These are phyloP conservation scores for Scomber scombrus DNA, from an alignment of 2,113 vertebrate genomes.

Conservation along the genomic window DNA sequence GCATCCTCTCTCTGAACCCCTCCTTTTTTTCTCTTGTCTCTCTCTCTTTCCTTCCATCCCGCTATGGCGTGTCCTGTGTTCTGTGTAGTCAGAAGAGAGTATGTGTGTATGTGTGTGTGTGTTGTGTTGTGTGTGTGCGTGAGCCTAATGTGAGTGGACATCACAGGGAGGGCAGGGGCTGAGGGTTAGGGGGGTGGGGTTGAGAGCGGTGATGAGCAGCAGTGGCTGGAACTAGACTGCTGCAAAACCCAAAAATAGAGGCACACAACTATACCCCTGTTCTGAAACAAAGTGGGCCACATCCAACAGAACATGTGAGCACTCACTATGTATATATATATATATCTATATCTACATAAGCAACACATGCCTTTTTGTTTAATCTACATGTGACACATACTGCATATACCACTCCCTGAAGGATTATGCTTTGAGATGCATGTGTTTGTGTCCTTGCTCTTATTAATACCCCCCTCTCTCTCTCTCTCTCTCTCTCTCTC, in stretches of 20 bases:
- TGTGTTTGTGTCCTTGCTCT: constrained; percentile 24
- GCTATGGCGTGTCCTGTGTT: constrained; percentile 14
- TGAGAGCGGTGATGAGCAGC: constrained; percentile 59
- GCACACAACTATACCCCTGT: constrained; percentile 42
- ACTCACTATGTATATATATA: not conserved
- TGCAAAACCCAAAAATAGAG: constrained; percentile 75
- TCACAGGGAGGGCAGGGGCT: constrained; percentile 45
- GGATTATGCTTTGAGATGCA: constrained; percentile 14
- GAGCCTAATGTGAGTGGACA: constrained; percentile 77
- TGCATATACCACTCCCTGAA: not conserved
- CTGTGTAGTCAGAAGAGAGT: constrained; percentile 34
- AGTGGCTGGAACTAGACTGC: constrained; percentile 48
- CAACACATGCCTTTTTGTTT: not conserved
- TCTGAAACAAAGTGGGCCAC: constrained; percentile 46
- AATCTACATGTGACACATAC: constrained; percentile 6
- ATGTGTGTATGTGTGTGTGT: constrained; percentile 42
- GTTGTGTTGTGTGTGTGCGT: constrained; percentile 48
- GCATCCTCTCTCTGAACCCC: constrained; percentile 56
- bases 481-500: constrained; percentile 4
- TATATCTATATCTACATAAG: too few relatives aligned
- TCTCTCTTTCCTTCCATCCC: constrained; percentile 62
- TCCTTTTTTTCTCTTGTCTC: constrained; percentile 54
- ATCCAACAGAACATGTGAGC: not conserved
- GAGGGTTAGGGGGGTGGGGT: constrained; percentile 63
- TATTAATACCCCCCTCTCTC: constrained; percentile 28